phyloP scores from a whole-genome alignment of 2,113 vertebrate genomes.

The Chloroceryle aenea region DNA sequence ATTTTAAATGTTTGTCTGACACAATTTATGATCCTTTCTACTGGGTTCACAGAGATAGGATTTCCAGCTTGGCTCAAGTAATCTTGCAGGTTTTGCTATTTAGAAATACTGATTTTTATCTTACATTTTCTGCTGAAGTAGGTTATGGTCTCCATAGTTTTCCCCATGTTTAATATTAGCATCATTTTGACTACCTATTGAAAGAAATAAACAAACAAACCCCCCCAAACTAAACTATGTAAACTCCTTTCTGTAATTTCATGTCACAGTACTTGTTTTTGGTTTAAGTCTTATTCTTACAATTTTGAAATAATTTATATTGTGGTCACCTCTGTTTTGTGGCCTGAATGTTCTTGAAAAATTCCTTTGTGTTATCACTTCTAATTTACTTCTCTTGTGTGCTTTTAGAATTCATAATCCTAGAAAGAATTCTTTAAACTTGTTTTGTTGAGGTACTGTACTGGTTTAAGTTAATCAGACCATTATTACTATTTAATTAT shows the following conservation, averaged over 20 bases:
- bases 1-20: background rate
- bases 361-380: background rate
- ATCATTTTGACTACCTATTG: constrained; percentile 10
- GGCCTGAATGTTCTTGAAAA: background rate
- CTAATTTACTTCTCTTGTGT: background rate
- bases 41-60: background rate
- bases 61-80: background rate
- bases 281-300: background rate
- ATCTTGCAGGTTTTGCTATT: constrained; percentile 1
- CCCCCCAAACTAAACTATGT: background rate
- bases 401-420: background rate
- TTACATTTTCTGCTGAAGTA: constrained; percentile 7
- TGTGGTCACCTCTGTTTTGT: background rate
- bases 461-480: background rate
- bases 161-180: background rate
- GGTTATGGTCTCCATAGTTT: background rate
- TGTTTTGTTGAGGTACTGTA: background rate
- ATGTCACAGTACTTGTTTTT: background rate
- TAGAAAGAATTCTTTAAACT: background rate
- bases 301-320: background rate
- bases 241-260: background rate
- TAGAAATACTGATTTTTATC: constrained; percentile 1
- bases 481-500: background rate
- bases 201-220: background rate
- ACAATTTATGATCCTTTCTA: background rate